Percentiles rank a stretch among this genome's conserved stretches.
These are phyloP conservation scores for Drosophila meridionalis DNA, from an alignment of 2,888 invertebrate genomes.

Conservation along the genomic window DNA sequence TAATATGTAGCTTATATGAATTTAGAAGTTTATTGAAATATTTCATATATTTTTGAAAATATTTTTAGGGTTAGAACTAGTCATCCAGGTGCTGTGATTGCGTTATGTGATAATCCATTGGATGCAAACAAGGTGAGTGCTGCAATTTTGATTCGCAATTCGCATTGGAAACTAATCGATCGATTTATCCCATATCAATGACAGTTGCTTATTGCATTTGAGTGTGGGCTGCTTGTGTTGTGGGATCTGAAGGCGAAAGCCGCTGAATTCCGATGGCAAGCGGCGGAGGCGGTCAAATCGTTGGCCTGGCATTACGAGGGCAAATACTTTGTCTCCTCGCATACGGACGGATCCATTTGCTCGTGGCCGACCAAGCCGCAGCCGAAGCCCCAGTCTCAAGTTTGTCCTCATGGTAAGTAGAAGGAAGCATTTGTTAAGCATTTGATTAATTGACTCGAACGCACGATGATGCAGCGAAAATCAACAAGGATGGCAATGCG, in stretches of 20 bases:
- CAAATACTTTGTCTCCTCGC: slow-evolving; percentile 98
- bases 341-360: slow-evolving; percentile 97
- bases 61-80: slow-evolving; percentile 94
- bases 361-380: slow-evolving; percentile 94
- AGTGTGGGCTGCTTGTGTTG: slow-evolving; percentile 96
- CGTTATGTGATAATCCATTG: slow-evolving; percentile 97
- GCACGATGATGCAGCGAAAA: slow-evolving; percentile 86
- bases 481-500: slow-evolving; percentile 95
- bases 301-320: slow-evolving; percentile 99
- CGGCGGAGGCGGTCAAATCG: slow-evolving; percentile 92
- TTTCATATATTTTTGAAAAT: background rate
- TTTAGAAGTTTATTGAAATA: background rate
- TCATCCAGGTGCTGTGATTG: slow-evolving; percentile 98
- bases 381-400: slow-evolving; percentile 91
- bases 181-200: background rate
- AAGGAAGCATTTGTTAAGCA: background rate
- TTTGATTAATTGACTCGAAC: slow-evolving; percentile 11
- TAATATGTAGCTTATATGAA: background rate
- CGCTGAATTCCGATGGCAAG: slow-evolving; percentile 94
- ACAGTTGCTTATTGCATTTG: slow-evolving; percentile 97
- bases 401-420: slow-evolving; percentile 95
- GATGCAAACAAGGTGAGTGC: slow-evolving; percentile 95
- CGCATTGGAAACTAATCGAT: background rate
- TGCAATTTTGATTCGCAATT: background rate
- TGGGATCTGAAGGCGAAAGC: slow-evolving; percentile 96